A percentile compares a stretch with the other conserved stretches of the same genome.
Evolutionary conservation across 1,140 invertebrate genomes (phyloP).

Genomic region (Metaphire vulgaris): DNA sequence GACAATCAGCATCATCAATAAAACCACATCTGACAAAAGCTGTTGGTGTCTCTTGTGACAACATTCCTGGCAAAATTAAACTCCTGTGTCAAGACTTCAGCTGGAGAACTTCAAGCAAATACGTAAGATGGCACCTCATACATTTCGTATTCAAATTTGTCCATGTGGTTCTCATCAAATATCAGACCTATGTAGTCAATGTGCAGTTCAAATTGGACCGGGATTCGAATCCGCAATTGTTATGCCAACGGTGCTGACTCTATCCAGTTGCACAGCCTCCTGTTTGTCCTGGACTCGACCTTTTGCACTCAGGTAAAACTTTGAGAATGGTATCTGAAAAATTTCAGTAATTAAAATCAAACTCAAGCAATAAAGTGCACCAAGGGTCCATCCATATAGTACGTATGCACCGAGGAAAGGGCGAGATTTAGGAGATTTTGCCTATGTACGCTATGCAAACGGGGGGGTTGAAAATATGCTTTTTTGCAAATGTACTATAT

Average conservation of each 20-base stretch:
- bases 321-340: conserved; percentile 84
- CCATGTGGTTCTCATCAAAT: conserved; percentile 65
- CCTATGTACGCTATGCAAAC: too few relatives aligned
- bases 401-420: too few relatives aligned
- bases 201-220: conserved; percentile 81
- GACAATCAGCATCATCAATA: too few relatives aligned
- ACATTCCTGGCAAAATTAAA: too few relatives aligned
- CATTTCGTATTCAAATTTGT: conserved; percentile 85
- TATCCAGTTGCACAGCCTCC: conserved; percentile 56
- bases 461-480: too few relatives aligned
- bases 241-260: conserved; percentile 70
- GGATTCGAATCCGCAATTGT: conserved; percentile 65
- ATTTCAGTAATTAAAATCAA: neutral
- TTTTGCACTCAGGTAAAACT: conserved; percentile 75
- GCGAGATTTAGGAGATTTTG: too few relatives aligned
- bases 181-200: conserved; percentile 85
- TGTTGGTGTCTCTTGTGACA: too few relatives aligned
- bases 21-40: too few relatives aligned
- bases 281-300: conserved; percentile 82
- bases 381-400: too few relatives aligned
- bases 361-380: conserved; percentile 11
- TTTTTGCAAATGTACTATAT: too few relatives aligned
- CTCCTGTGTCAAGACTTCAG: too few relatives aligned
- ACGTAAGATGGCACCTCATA: conserved; percentile 54
- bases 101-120: neutral